Conservation (phyloP, 2,888 invertebrate genomes). For the Amorpha juglandis region DNA sequence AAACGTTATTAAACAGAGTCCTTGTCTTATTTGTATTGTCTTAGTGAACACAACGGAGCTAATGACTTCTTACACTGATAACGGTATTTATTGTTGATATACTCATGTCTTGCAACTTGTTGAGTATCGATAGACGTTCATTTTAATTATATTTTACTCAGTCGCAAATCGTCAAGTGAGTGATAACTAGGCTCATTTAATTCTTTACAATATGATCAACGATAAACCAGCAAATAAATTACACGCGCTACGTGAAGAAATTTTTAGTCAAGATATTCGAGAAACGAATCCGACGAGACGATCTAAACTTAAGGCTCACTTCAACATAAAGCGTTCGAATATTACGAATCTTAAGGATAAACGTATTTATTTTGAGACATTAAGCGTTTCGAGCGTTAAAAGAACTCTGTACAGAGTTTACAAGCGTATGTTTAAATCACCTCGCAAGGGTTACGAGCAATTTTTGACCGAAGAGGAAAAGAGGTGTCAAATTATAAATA, state of each 20-base stretch:
- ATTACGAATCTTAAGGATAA: slow-evolving; percentile 54
- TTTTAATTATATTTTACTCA: slow-evolving; percentile 34
- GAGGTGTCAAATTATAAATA: slow-evolving; percentile 76
- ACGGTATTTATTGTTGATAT: slow-evolving; percentile 61
- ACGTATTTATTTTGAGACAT: slow-evolving; percentile 63
- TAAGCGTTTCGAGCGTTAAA: slow-evolving; percentile 66
- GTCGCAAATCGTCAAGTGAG: slow-evolving; percentile 31
- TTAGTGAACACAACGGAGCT: slow-evolving; percentile 54
- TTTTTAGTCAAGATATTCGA: slow-evolving; percentile 36
- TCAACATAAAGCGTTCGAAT: slow-evolving; percentile 54
- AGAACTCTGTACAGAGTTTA: slow-evolving; percentile 71
- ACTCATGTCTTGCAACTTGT: slow-evolving; percentile 42
- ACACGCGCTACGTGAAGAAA: slow-evolving; percentile 42
- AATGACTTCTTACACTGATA: slow-evolving; percentile 69
- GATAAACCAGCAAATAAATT: slow-evolving; percentile 34
- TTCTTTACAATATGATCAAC: slow-evolving; percentile 36
- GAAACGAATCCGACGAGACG: slow-evolving; percentile 48
- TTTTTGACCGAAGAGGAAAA: slow-evolving; percentile 89
- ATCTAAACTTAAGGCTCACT: slow-evolving; percentile 59
- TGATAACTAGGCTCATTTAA: slow-evolving; percentile 23
- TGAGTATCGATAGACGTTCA: slow-evolving; percentile 46
- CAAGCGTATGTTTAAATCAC: slow-evolving; percentile 66
- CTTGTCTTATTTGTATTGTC: slow-evolving; percentile 50
- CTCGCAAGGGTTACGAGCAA: slow-evolving; percentile 84
- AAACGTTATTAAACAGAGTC: slow-evolving; percentile 29